phyloP scores from a whole-genome alignment of 1,140 invertebrate genomes.

The Zelostemma sp. region DNA sequence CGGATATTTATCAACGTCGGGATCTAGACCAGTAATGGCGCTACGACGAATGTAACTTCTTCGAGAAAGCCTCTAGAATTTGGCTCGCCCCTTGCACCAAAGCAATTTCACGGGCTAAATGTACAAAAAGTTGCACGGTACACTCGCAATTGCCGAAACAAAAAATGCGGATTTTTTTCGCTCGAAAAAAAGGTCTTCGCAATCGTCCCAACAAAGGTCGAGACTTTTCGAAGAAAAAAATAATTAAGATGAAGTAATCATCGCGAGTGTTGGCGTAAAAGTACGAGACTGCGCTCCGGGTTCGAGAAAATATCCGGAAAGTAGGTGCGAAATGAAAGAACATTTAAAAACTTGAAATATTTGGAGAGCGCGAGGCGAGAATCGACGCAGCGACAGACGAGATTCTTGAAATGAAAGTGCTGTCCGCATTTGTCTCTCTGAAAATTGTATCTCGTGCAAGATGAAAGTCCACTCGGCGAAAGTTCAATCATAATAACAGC shows the following conservation, averaged over 20 bases:
- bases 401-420: background rate
- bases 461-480: background rate
- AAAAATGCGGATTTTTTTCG: too few relatives aligned
- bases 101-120: conserved; percentile 24
- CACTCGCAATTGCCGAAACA: too few relatives aligned
- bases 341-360: too few relatives aligned
- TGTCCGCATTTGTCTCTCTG: too few relatives aligned
- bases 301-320: too few relatives aligned
- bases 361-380: background rate
- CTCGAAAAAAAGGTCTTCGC: too few relatives aligned
- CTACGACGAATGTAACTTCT: conserved; percentile 44
- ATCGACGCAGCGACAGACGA: background rate
- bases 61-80: conserved; percentile 43
- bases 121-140: conserved; percentile 38
- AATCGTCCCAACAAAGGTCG: too few relatives aligned
- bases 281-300: too few relatives aligned
- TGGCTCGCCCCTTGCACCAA: conserved; percentile 15
- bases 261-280: too few relatives aligned
- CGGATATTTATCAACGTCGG: conserved; percentile 51
- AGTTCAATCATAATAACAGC: conserved; percentile 1
- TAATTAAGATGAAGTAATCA: too few relatives aligned
- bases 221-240: too few relatives aligned
- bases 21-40: conserved; percentile 47
- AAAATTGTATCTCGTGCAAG: background rate
- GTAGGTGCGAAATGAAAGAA: too few relatives aligned